These are phyloP conservation scores for Calcarius ornatus DNA, from an alignment of 2,113 vertebrate genomes.

Conservation along the genomic window DNA sequence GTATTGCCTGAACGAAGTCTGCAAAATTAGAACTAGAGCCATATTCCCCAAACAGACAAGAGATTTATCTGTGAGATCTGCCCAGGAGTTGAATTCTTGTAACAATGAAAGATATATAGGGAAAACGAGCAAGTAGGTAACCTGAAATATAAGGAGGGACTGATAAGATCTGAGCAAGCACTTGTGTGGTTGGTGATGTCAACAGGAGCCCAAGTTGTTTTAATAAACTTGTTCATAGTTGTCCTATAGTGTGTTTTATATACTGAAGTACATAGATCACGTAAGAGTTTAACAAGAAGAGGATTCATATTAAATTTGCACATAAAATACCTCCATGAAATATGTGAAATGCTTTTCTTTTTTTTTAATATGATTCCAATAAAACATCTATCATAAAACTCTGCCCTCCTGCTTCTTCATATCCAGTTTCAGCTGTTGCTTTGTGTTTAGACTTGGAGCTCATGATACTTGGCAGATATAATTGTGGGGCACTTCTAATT, in stretches of 20 bases:
- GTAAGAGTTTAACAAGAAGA: slow-evolving; percentile 73
- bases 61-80: slow-evolving; percentile 61
- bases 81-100: slow-evolving; percentile 65
- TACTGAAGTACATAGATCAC: slow-evolving; percentile 62
- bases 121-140: slow-evolving; percentile 48
- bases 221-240: slow-evolving; percentile 74
- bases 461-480: not conserved
- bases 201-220: slow-evolving; percentile 69
- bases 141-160: slow-evolving; percentile 49
- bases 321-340: slow-evolving; percentile 62
- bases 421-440: slow-evolving; percentile 40
- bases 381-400: slow-evolving; percentile 70
- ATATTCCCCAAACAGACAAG: slow-evolving; percentile 54
- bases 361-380: slow-evolving; percentile 62
- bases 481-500: not conserved
- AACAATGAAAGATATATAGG: slow-evolving; percentile 63
- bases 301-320: slow-evolving; percentile 70
- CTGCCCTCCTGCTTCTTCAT: slow-evolving; percentile 55
- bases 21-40: slow-evolving; percentile 61
- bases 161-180: slow-evolving; percentile 75
- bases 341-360: slow-evolving; percentile 69
- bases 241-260: slow-evolving; percentile 64
- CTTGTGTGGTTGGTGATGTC: slow-evolving; percentile 70
- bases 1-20: slow-evolving; percentile 54
- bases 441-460: slow-evolving; percentile 43